Conservation (phyloP, 1,140 invertebrate species). For the Apis laboriosa region DNA sequence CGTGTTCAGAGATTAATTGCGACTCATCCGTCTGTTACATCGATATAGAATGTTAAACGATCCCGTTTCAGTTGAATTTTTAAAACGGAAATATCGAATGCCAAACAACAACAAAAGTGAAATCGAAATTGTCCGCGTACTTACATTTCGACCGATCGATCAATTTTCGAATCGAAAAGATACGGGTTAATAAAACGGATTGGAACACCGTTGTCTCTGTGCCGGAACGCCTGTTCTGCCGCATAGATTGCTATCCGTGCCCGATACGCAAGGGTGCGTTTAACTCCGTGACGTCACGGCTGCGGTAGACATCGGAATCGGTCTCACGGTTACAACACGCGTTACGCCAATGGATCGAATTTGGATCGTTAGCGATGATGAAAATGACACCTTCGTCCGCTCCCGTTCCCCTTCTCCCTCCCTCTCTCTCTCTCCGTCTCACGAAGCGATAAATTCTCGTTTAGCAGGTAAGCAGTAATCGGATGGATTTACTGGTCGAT, state of each 20-base stretch:
- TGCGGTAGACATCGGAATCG: slow-evolving; percentile 3
- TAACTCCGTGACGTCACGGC: slow-evolving; percentile 29
- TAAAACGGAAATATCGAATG: too few species aligned
- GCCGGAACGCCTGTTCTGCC: slow-evolving; percentile 22
- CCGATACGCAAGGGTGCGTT: slow-evolving; percentile 15
- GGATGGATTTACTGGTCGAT: neutral
- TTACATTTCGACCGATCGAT: too few species aligned
- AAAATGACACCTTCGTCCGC: slow-evolving; percentile 47
- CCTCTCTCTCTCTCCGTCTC: neutral
- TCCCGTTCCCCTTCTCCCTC: neutral
- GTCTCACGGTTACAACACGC: slow-evolving; percentile 30
- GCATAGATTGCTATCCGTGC: slow-evolving; percentile 10
- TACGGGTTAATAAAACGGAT: too few species aligned
- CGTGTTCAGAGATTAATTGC: slow-evolving; percentile 17
- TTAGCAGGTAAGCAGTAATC: neutral
- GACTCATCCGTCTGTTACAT: neutral
- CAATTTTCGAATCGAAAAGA: too few species aligned
- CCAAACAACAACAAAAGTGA: too few species aligned
- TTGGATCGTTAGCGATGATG: slow-evolving; percentile 38
- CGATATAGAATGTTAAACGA: too few species aligned
- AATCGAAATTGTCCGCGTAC: too few species aligned
- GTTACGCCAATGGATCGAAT: slow-evolving; percentile 37
- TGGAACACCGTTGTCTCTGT: neutral
- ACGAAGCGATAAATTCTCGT: slow-evolving; percentile 10
- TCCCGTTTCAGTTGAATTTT: too few species aligned